Percentiles rank a stretch among this genome's conserved stretches.
Conservation (phyloP, 2,797 vertebrate species). For the Pygocentrus nattereri region DNA sequence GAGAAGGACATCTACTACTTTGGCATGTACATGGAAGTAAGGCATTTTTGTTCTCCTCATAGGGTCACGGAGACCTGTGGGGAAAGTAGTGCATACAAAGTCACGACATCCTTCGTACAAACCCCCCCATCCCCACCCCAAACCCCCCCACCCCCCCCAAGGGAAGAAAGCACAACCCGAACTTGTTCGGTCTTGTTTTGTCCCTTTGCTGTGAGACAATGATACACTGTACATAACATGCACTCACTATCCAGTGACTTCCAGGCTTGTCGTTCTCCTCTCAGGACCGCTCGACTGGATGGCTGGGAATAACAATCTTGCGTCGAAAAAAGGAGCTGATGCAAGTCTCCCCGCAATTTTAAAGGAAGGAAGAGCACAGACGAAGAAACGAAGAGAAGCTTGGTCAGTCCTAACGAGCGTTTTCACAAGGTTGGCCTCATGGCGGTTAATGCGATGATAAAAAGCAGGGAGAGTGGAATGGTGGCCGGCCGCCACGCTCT, state of each 20-base stretch:
- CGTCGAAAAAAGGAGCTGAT: constrained; percentile 34
- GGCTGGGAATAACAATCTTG: constrained; percentile 42
- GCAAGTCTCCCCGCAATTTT: constrained; percentile 38
- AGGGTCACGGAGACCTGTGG: constrained; percentile 60
- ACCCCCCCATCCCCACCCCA: too few species aligned
- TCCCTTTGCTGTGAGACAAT: constrained; percentile 42
- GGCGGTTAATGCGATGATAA: constrained; percentile 76
- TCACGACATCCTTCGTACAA: constrained; percentile 64
- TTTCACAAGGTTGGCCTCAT: constrained; percentile 80
- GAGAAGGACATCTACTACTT: constrained; percentile 79
- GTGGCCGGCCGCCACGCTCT: constrained; percentile 70
- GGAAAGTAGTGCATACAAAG: constrained; percentile 69
- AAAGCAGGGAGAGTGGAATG: constrained; percentile 73
- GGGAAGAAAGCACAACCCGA: constrained; percentile 20
- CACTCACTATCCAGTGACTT: constrained; percentile 40
- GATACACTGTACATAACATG: constrained; percentile 53
- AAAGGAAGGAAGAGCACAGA: constrained; percentile 33
- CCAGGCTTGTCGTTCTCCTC: constrained; percentile 18
- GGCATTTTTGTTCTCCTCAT: constrained; percentile 81
- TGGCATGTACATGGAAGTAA: constrained; percentile 87
- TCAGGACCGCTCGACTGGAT: constrained; percentile 34
- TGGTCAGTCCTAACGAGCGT: constrained; percentile 42
- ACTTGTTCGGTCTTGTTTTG: constrained; percentile 35
- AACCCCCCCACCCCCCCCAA: too few species aligned
- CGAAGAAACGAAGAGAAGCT: constrained; percentile 38